phyloP scores from a whole-genome alignment of 2,888 invertebrate species.

The Gisinianus flammeolus region DNA sequence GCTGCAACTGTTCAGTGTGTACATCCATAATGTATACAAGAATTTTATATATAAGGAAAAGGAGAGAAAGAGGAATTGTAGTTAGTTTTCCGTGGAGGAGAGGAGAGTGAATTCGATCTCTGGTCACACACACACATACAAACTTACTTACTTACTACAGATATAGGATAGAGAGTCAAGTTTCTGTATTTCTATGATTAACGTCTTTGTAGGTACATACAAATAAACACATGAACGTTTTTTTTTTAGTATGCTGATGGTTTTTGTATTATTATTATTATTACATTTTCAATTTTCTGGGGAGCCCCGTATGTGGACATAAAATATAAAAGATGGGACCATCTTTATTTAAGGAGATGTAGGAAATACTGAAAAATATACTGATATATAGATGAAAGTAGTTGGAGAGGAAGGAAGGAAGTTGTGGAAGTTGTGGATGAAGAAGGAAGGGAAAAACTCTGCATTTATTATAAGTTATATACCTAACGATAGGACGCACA shows the following conservation, averaged over 20 bases:
- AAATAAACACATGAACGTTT: not conserved
- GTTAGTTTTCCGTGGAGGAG: not conserved
- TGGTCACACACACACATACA: too few species aligned
- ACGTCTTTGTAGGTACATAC: too few species aligned
- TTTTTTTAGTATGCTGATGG: not conserved
- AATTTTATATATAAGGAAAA: not conserved
- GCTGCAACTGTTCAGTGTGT: too few species aligned
- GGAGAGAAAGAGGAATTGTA: not conserved
- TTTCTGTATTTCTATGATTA: too few species aligned
- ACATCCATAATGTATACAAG: not conserved
- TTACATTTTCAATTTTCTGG: too few species aligned
- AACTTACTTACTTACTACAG: too few species aligned
- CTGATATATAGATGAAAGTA: too few species aligned
- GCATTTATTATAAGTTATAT: too few species aligned
- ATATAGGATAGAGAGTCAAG: too few species aligned
- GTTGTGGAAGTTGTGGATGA: too few species aligned
- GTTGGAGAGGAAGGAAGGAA: not conserved
- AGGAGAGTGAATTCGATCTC: not conserved
- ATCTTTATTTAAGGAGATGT: not conserved
- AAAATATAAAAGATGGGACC: not conserved
- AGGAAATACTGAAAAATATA: not conserved
- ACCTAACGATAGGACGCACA: too few species aligned
- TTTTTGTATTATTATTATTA: not conserved
- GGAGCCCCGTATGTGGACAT: not conserved
- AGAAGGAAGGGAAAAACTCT: too few species aligned